Percentiles rank a stretch among this genome's conserved stretches.
Conservation (phyloP, 2,113 vertebrate genomes). For the Phainopepla nitens region DNA sequence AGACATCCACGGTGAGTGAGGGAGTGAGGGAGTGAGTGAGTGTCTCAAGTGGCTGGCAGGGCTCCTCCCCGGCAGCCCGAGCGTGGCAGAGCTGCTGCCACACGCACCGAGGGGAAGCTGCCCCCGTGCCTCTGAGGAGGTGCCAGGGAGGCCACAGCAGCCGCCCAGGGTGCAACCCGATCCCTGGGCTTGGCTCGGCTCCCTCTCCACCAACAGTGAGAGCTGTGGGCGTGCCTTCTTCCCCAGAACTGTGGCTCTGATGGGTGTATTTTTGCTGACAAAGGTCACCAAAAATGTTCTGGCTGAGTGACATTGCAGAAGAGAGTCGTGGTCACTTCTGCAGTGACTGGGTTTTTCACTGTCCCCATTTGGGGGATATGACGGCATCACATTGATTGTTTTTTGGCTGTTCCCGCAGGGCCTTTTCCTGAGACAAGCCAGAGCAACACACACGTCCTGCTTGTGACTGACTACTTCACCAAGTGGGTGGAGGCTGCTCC, state of each 20-base stretch:
- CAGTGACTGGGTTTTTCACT: background rate
- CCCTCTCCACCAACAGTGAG: background rate
- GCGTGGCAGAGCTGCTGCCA: background rate
- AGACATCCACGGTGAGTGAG: constrained; percentile 76
- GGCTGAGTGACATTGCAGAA: background rate
- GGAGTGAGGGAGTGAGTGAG: background rate
- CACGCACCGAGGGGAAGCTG: background rate
- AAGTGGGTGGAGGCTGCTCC: constrained; percentile 89
- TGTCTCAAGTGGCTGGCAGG: background rate
- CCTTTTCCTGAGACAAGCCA: constrained; percentile 80
- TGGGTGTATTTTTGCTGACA: background rate
- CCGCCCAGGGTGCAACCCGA: background rate
- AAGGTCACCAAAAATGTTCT: background rate
- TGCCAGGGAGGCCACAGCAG: background rate
- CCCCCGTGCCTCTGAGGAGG: background rate
- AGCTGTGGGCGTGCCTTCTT: background rate
- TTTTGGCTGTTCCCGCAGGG: constrained; percentile 61
- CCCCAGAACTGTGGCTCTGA: background rate
- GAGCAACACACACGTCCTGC: constrained; percentile 73
- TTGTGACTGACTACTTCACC: constrained; percentile 83
- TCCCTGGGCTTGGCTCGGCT: fast-evolving
- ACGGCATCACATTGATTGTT: background rate
- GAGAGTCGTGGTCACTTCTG: background rate
- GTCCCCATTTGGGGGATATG: background rate
- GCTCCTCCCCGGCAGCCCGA: background rate